phyloP scores from a whole-genome alignment of 2,888 invertebrate genomes.

The Napeogenes inachia region DNA sequence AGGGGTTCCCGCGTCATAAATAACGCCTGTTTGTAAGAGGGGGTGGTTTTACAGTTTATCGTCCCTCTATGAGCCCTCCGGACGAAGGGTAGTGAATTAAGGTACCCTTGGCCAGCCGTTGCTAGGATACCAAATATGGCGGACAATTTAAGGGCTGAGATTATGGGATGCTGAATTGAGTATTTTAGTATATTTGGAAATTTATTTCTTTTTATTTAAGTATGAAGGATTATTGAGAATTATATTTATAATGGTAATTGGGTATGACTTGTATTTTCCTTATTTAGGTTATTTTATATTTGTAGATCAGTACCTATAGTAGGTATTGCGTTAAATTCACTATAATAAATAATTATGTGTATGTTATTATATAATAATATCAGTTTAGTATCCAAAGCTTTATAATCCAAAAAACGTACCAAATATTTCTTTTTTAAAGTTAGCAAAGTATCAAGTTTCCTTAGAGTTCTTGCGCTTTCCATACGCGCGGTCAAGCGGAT shows the following conservation, averaged over 20 bases:
- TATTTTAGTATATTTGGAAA: neutral
- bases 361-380: too few species aligned
- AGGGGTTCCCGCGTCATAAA: slow-evolving; percentile 69
- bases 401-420: neutral
- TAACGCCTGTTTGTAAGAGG: slow-evolving; percentile 72
- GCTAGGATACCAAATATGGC: slow-evolving; percentile 34
- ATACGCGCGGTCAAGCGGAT: slow-evolving; percentile 77
- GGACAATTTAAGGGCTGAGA: slow-evolving; percentile 20
- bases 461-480: slow-evolving; percentile 59
- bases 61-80: slow-evolving; percentile 57
- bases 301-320: too few species aligned
- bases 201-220: neutral
- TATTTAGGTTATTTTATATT: too few species aligned
- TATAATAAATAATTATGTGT: too few species aligned
- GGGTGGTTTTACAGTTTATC: slow-evolving; percentile 73
- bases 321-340: too few species aligned
- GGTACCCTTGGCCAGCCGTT: slow-evolving; percentile 28
- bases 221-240: too few species aligned
- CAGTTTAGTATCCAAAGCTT: too few species aligned
- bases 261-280: too few species aligned
- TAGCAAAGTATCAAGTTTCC: slow-evolving; percentile 66
- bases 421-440: slow-evolving; percentile 45
- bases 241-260: too few species aligned
- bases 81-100: slow-evolving; percentile 44
- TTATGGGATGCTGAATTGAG: slow-evolving; percentile 1